These are phyloP conservation scores for Dysmachus trigonus DNA, from an alignment of 2,888 invertebrate species.

Conservation along the genomic window DNA sequence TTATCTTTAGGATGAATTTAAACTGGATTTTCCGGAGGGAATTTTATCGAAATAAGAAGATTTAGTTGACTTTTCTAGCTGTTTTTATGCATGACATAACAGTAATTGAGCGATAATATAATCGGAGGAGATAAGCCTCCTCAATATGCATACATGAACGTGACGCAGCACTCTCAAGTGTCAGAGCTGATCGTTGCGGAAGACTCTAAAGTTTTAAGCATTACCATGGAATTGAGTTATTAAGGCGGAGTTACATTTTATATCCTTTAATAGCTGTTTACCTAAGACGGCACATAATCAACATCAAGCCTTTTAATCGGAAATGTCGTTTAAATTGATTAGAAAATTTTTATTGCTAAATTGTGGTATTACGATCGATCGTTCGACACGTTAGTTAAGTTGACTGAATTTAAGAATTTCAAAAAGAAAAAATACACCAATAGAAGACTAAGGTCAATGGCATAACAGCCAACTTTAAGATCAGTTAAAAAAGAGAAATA, in stretches of 20 bases:
- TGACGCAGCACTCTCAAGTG: neutral
- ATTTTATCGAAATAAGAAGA: conserved; percentile 36
- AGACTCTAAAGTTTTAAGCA: neutral
- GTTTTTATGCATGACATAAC: conserved; percentile 40
- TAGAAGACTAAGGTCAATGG: neutral
- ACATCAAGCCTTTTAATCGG: conserved; percentile 11
- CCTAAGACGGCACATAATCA: conserved; percentile 9
- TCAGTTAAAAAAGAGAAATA: neutral
- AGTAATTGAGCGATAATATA: conserved; percentile 39
- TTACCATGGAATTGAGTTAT: conserved; percentile 29
- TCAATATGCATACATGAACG: conserved; percentile 6
- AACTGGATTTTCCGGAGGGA: conserved; percentile 35
- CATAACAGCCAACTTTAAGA: neutral
- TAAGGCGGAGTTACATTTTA: conserved; percentile 31
- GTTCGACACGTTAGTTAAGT: neutral
- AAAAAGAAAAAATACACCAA: neutral
- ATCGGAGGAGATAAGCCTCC: conserved; percentile 28
- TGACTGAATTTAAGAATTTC: neutral
- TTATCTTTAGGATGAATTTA: conserved; percentile 27
- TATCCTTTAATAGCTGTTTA: conserved; percentile 20
- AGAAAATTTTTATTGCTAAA: neutral
- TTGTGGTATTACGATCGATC: neutral
- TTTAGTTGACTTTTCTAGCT: conserved; percentile 39
- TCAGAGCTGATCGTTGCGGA: conserved; percentile 3
- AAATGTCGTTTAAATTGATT: neutral